These are phyloP conservation scores for Latrodectus hesperus DNA, from an alignment of 2,888 invertebrate genomes.

Conservation along the genomic window DNA sequence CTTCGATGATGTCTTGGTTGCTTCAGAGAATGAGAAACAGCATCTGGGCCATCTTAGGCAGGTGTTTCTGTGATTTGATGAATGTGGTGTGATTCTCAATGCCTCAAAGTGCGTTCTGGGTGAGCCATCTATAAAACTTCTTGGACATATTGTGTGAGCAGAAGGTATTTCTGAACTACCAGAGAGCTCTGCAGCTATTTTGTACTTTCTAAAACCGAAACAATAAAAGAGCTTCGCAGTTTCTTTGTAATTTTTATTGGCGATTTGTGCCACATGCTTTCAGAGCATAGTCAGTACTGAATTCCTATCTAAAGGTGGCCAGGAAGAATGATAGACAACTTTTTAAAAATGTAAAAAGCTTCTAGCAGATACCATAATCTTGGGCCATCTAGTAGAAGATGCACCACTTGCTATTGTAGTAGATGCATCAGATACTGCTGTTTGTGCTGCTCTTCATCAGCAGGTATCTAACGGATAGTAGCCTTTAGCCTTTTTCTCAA, in stretches of 20 bases:
- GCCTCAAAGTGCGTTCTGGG: background rate
- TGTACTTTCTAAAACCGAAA: background rate
- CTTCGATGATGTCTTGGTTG: too few species aligned
- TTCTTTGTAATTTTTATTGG: background rate
- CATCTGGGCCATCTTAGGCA: background rate
- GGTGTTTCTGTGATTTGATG: background rate
- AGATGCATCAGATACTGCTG: background rate
- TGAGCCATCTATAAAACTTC: too few species aligned
- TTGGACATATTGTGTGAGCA: too few species aligned
- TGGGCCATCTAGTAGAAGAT: background rate
- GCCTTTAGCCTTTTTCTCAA: background rate
- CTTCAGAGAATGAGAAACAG: background rate
- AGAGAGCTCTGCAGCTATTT: background rate
- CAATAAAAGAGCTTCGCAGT: background rate
- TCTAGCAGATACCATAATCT: background rate
- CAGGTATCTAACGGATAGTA: background rate
- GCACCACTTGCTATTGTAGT: background rate
- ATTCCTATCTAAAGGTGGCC: background rate
- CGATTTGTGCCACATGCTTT: background rate
- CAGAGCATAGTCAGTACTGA: background rate
- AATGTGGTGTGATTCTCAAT: background rate
- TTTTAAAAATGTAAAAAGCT: background rate
- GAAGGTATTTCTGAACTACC: too few species aligned
- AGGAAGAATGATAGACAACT: background rate
- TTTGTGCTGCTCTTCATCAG: background rate